phyloP scores from a whole-genome alignment of 2,888 invertebrate genomes.

The Mythimna lalbum region DNA sequence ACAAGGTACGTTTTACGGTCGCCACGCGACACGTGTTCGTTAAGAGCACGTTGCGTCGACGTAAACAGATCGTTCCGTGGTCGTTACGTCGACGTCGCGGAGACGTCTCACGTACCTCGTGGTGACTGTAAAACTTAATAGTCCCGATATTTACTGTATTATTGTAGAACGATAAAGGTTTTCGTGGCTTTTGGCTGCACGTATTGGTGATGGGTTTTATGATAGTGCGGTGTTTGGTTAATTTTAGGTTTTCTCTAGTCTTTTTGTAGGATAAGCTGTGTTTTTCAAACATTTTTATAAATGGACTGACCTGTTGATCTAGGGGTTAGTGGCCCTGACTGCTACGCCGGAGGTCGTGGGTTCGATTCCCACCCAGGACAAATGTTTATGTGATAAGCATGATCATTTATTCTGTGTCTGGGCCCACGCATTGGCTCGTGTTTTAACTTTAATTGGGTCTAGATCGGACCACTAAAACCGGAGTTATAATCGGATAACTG shows the following conservation, averaged over 20 bases:
- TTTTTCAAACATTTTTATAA: conserved; percentile 1
- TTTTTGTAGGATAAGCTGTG: not conserved
- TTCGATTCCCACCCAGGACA: no score
- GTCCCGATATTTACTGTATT: conserved; percentile 61
- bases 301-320: no score
- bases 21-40: conserved; percentile 71
- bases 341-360: no score
- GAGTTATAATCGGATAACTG: no score
- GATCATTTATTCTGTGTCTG: no score
- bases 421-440: no score
- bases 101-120: conserved; percentile 57
- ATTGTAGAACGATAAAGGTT: conserved; percentile 54
- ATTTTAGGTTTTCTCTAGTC: not conserved
- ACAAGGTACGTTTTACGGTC: conserved; percentile 71
- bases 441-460: no score
- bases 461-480: no score
- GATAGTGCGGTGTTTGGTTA: not conserved
- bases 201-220: conserved; percentile 17
- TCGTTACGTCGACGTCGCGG: conserved; percentile 66
- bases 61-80: conserved; percentile 73
- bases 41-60: conserved; percentile 73
- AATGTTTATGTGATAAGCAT: no score
- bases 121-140: conserved; percentile 66
- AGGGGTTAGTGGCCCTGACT: no score
- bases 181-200: conserved; percentile 28